Conservation (phyloP, 35 echinoderm and acorn worm species). For the Stichopus chloronotus region DNA sequence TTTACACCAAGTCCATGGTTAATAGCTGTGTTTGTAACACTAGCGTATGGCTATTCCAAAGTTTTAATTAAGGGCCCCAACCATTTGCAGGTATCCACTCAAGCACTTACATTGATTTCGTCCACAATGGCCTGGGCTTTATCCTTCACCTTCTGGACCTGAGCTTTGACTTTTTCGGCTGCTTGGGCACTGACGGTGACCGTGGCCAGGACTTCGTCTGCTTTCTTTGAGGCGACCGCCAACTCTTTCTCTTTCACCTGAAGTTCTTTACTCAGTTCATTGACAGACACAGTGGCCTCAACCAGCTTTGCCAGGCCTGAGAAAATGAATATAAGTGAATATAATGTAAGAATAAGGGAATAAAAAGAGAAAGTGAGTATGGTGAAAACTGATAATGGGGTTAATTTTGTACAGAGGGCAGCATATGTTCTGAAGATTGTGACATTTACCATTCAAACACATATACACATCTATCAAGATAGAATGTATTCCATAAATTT, state of each 20-base stretch:
- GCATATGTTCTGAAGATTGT: no score
- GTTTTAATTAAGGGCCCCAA: no score
- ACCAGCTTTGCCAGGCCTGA: conserved; percentile 93
- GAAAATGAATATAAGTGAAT: not conserved
- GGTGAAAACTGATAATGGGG: no score
- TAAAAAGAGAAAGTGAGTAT: no score
- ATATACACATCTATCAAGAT: no score
- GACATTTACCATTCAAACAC: no score
- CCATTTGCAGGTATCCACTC: no score
- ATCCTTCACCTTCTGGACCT: conserved; percentile 99
- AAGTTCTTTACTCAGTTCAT: conserved; percentile 98
- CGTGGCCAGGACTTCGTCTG: conserved; percentile 88
- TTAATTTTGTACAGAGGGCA: no score
- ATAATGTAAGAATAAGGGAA: not conserved
- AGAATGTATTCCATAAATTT: no score
- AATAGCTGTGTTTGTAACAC: no score
- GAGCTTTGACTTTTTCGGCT: conserved; percentile 98
- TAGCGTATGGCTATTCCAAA: no score
- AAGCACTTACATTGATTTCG: conserved; percentile 88
- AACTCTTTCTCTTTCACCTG: conserved; percentile 97
- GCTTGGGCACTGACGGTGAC: conserved; percentile 98
- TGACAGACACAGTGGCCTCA: conserved; percentile 88
- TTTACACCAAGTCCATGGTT: no score
- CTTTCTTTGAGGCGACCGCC: conserved; percentile 93
- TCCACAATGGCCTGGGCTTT: conserved; percentile 99